These are phyloP conservation scores for Chymomyza procnemis DNA, from an alignment of 2,888 invertebrate genomes.

Conservation along the genomic window DNA sequence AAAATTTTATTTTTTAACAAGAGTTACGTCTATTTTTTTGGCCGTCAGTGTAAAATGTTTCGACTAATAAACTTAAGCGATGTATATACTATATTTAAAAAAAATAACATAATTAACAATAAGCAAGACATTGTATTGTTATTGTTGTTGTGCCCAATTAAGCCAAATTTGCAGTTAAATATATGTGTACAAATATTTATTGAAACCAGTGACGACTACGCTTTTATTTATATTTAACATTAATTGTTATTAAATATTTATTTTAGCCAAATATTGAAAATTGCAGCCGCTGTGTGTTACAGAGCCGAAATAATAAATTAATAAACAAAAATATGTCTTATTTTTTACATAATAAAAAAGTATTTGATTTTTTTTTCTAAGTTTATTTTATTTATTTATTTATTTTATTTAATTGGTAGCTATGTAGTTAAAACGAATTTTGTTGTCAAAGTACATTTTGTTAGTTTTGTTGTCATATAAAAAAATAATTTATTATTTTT, in stretches of 20 bases:
- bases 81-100: constrained; percentile 8
- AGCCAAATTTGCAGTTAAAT: constrained; percentile 65
- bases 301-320: not conserved
- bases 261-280: constrained; percentile 10
- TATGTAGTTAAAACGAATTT: not conserved
- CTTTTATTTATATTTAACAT: constrained; percentile 30
- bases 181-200: constrained; percentile 70
- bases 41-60: too few species aligned
- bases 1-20: too few species aligned
- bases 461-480: not conserved
- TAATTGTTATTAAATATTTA: constrained; percentile 8
- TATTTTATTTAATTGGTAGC: constrained; percentile 3
- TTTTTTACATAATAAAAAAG: not conserved
- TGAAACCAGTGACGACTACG: constrained; percentile 49
- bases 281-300: constrained; percentile 23
- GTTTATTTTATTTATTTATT: constrained; percentile 1
- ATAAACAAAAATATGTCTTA: not conserved
- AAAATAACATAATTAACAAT: constrained; percentile 21
- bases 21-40: not conserved
- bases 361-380: not conserved
- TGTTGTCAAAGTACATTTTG: not conserved
- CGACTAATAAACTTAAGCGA: constrained; percentile 21
- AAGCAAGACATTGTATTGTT: constrained; percentile 22
- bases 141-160: constrained; percentile 51
- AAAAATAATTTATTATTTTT: constrained; percentile 1